Evolutionary conservation across 2,888 invertebrate species (phyloP).

Genomic region (Drosophila peninsularis): DNA sequence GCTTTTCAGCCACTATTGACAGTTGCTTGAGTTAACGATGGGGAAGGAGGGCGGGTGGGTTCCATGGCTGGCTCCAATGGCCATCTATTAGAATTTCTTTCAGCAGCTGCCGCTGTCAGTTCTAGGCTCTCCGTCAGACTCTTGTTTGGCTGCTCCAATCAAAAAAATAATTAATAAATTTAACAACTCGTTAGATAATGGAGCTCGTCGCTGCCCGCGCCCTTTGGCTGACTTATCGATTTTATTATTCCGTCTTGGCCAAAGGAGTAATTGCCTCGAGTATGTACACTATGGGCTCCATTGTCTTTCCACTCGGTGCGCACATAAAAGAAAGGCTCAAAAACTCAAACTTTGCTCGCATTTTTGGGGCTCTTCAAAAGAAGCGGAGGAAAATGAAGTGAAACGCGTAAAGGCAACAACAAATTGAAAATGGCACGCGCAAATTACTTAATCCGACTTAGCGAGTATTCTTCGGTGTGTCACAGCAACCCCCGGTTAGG

Average conservation of each 20-base stretch:
- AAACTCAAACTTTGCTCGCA: conserved; percentile 14
- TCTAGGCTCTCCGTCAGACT: background rate
- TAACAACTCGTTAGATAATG: conserved; percentile 1
- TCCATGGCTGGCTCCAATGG: too few species aligned
- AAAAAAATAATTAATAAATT: conserved; percentile 9
- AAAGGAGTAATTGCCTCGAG: conserved; percentile 9
- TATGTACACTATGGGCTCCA: background rate
- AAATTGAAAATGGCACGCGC: conserved; percentile 71
- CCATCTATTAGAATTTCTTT: background rate
- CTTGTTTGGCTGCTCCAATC: conserved; percentile 1
- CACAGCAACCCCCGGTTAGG: conserved; percentile 27
- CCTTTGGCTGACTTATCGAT: conserved; percentile 8
- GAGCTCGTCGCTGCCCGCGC: background rate
- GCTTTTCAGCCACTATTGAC: background rate
- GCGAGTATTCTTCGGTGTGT: conserved; percentile 60
- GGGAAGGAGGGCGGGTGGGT: too few species aligned
- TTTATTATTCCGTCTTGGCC: background rate
- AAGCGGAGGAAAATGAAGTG: conserved; percentile 8
- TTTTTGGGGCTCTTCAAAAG: conserved; percentile 12
- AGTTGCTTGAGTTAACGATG: background rate
- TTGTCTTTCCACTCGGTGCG: background rate
- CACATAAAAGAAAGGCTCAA: conserved; percentile 21
- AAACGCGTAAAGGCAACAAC: conserved; percentile 29
- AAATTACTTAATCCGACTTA: conserved; percentile 78
- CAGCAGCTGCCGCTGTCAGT: background rate